Evolutionary conservation across 2,888 invertebrate species (phyloP).

Genomic region (Plusia festucae): DNA sequence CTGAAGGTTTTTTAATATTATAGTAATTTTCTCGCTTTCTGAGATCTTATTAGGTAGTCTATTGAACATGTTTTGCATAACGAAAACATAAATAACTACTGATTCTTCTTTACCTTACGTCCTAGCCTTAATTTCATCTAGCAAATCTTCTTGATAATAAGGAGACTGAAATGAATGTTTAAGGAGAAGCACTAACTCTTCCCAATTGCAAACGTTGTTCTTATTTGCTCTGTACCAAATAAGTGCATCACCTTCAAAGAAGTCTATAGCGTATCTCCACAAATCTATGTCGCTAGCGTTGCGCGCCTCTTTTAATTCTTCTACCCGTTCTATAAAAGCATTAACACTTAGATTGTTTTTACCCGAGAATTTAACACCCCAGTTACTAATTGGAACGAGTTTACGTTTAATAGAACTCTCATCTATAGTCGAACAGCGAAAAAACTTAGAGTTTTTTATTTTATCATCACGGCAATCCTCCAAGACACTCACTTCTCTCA

Average conservation of each 20-base stretch:
- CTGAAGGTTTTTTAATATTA: too few relatives aligned
- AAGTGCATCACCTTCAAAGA: too few relatives aligned
- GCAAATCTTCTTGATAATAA: too few relatives aligned
- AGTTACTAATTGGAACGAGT: slow-evolving; percentile 8
- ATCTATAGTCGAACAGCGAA: not conserved
- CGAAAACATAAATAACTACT: not conserved
- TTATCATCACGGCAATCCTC: too few relatives aligned
- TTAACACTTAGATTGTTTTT: slow-evolving; percentile 8
- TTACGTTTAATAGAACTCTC: not conserved
- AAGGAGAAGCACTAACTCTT: too few relatives aligned
- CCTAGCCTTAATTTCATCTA: slow-evolving; percentile 3
- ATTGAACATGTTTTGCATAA: too few relatives aligned
- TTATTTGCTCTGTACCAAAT: slow-evolving; percentile 8
- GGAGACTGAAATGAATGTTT: too few relatives aligned
- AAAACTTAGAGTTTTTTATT: too few relatives aligned
- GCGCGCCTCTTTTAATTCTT: slow-evolving; percentile 9
- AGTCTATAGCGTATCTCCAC: too few relatives aligned
- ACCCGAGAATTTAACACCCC: slow-evolving; percentile 7
- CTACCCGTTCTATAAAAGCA: slow-evolving; percentile 13
- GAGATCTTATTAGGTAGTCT: too few relatives aligned
- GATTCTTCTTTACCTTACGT: slow-evolving; percentile 6
- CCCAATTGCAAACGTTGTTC: not conserved
- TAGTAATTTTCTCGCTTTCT: too few relatives aligned
- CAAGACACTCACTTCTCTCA: not conserved
- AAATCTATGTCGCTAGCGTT: not conserved